Evolutionary conservation across 2,113 vertebrate species (phyloP), one percentile per base, ranked within the genome.

Genomic region (Myrmecophaga tridactyla): DNA sequence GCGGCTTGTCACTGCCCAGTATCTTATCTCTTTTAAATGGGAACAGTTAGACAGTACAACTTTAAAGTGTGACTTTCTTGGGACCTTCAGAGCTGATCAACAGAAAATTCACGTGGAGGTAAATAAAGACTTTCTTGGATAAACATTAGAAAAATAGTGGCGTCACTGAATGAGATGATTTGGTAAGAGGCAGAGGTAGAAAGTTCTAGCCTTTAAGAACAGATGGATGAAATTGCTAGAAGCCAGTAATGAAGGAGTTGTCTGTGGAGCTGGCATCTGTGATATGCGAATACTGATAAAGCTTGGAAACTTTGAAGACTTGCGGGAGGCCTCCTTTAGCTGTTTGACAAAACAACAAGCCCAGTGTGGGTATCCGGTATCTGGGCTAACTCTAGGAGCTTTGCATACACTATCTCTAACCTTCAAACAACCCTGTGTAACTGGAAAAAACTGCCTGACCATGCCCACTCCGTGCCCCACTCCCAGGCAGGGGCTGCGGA

Each of bases 131-230:
- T 82, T n/a, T 70, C 51, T 86, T 70, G 46, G 67, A 43, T 41
- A 43, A 90, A 82, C 34, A 73, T 48, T 60, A 70, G 75, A 43
- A 83, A 80, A 94, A 58, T 41, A 80, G 46, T 41, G 43, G 5
- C 25, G 9, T 8, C 23, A 27, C 60, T 51, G 18, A 81, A 39
- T 83, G 75, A 78, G 43, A 88, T 39, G 62, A 83, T 36, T 94
- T 78, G 53, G 27, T 70, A n/a, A 87, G 81, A 94, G 58, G 72
- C 21, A 63, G 27, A 84, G 56, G 67, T 78, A 56, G 60, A 80
- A 94, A 67, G n/a, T 69, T 41, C 31, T 72, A 83, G 76, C 65
- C 62, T 94, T 86, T 86, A 83, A 85, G 75, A 94, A 90, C 67
- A 95, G 77, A 88, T 86, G 89, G 86, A 46, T 13, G 36, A 96